A percentile compares a stretch with the other conserved stretches of the same genome.
Conservation (phyloP, 2,888 invertebrate genomes). For the Ophion ventricosus region DNA sequence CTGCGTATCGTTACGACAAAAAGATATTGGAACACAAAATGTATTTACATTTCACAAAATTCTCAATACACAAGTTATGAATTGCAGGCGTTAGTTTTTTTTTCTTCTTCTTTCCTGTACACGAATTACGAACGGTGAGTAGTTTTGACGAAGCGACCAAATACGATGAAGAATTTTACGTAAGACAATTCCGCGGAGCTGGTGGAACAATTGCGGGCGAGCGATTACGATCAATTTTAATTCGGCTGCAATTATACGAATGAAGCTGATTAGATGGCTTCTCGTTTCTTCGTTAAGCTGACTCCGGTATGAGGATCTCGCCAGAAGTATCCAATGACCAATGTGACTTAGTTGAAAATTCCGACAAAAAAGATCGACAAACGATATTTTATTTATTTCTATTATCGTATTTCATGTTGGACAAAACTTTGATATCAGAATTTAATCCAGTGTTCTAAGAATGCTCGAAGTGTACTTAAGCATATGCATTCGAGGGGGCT, state of each 20-base stretch:
- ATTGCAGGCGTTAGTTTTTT: neutral
- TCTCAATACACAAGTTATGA: conserved; percentile 64
- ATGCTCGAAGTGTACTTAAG: too few species aligned
- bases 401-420: neutral
- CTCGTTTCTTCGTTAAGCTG: neutral
- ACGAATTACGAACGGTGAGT: neutral
- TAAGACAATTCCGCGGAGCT: neutral
- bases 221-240: conserved; percentile 32
- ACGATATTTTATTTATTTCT: neutral
- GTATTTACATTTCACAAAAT: conserved; percentile 68
- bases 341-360: neutral
- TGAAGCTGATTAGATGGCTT: conserved; percentile 14
- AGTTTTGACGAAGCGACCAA: neutral
- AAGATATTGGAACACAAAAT: conserved; percentile 49
- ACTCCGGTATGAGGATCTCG: neutral
- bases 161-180: neutral
- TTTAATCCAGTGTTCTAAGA: too few species aligned
- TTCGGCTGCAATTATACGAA: conserved; percentile 34
- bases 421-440: too few species aligned
- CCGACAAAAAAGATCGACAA: neutral
- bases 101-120: neutral
- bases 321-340: neutral
- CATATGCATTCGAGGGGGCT: too few species aligned
- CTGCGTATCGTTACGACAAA: conserved; percentile 55
- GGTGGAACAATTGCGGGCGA: conserved; percentile 5